phyloP scores from a whole-genome alignment of 2,113 vertebrate genomes.

The Corythaeola cristata region DNA sequence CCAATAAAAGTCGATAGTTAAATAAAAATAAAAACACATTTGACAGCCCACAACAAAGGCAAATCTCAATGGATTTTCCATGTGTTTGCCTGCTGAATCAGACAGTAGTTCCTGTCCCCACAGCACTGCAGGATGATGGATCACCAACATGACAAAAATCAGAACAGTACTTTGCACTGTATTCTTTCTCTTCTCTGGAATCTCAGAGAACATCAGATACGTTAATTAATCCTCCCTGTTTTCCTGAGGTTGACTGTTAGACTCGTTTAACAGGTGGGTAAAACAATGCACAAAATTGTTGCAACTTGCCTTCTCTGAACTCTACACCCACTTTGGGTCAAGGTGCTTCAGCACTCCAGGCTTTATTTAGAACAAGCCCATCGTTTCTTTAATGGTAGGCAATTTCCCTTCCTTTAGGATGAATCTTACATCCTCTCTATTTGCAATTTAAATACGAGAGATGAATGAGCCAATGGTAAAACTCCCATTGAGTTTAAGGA shows the following conservation, averaged over 20 bases:
- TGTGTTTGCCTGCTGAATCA: slow-evolving; percentile 61
- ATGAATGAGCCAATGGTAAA: slow-evolving; percentile 14
- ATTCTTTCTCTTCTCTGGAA: slow-evolving; percentile 3
- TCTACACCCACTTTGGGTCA: slow-evolving; percentile 37
- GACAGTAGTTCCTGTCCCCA: slow-evolving; percentile 30
- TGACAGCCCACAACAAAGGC: slow-evolving; percentile 64
- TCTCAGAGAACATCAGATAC: slow-evolving; percentile 5
- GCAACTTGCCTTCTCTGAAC: slow-evolving; percentile 54
- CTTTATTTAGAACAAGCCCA: slow-evolving; percentile 57
- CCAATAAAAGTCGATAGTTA: slow-evolving; percentile 51
- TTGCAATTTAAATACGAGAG: slow-evolving; percentile 48
- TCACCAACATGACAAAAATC: slow-evolving; percentile 37
- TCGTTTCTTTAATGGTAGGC: slow-evolving; percentile 43
- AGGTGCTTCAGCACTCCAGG: slow-evolving; percentile 24
- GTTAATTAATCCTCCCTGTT: slow-evolving; percentile 36
- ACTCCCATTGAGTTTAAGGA: background rate
- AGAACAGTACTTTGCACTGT: background rate
- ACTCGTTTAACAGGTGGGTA: slow-evolving; percentile 51
- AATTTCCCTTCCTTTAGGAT: slow-evolving; percentile 59
- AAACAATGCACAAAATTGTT: slow-evolving; percentile 24
- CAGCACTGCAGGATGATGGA: slow-evolving; percentile 5
- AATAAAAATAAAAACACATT: slow-evolving; percentile 64
- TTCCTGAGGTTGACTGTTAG: slow-evolving; percentile 43
- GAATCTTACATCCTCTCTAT: slow-evolving; percentile 32
- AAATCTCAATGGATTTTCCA: slow-evolving; percentile 35